Percentiles rank a stretch among this genome's conserved stretches.
These are phyloP conservation scores for Drosophila parthenogenetica DNA, from an alignment of 2,888 invertebrate species.

Conservation along the genomic window DNA sequence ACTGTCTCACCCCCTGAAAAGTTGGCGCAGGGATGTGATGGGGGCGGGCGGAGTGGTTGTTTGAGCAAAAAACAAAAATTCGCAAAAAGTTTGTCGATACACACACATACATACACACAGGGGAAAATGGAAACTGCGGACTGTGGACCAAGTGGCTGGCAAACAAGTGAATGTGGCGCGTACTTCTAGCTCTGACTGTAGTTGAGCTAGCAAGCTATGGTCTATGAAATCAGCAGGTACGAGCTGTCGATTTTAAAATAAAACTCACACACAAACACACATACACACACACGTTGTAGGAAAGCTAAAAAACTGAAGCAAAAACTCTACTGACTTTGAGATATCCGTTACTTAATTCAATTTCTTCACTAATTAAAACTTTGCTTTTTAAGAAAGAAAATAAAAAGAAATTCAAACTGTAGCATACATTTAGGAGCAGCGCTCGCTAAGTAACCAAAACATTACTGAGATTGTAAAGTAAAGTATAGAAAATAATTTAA, in stretches of 20 bases:
- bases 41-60: constrained; percentile 2
- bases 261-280: constrained; percentile 31
- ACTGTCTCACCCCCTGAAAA: constrained; percentile 11
- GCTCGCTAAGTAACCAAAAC: no score
- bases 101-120: constrained; percentile 19
- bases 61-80: not conserved
- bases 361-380: not conserved
- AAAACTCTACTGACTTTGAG: not conserved
- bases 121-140: constrained; percentile 23
- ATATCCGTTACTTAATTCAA: not conserved
- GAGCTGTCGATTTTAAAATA: constrained; percentile 67
- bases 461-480: no score
- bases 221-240: constrained; percentile 69
- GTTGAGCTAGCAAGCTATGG: constrained; percentile 7
- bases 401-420: no score
- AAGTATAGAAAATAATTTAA: no score
- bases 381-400: no score
- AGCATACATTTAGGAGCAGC: no score
- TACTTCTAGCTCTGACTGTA: constrained; percentile 11
- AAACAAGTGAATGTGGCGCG: constrained; percentile 46
- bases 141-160: constrained; percentile 55
- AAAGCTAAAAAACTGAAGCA: constrained; percentile 6
- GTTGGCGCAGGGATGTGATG: not conserved
- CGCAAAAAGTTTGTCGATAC: constrained; percentile 43
- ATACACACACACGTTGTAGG: constrained; percentile 4